A percentile compares a stretch with the other conserved stretches of the same genome.
Evolutionary conservation across 2,888 invertebrate species (phyloP).

Genomic region (Colletes collaris): DNA sequence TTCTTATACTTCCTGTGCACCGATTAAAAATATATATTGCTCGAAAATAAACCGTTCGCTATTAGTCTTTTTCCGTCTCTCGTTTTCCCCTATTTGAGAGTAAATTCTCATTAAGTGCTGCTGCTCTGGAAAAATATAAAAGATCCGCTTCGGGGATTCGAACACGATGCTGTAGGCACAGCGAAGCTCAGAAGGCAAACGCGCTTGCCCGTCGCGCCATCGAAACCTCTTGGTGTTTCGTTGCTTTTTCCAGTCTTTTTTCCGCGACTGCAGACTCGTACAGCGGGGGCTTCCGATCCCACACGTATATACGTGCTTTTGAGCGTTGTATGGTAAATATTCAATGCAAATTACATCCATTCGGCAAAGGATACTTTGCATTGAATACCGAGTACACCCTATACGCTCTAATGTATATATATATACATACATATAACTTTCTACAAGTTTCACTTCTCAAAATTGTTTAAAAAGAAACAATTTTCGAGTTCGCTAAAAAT

Average conservation of each 20-base stretch:
- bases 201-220: conserved; percentile 1
- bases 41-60: no score
- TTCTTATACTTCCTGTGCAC: background rate
- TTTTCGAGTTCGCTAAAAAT: no score
- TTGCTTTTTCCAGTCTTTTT: conserved; percentile 25
- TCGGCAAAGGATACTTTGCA: background rate
- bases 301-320: conserved; percentile 6
- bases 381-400: background rate
- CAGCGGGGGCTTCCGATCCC: conserved; percentile 29
- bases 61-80: no score
- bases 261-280: conserved; percentile 4
- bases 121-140: background rate
- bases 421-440: background rate
- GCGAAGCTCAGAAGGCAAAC: background rate
- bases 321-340: background rate
- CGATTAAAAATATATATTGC: background rate
- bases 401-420: conserved; percentile 1
- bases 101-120: no score
- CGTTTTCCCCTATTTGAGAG: no score
- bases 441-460: no score
- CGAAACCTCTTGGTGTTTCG: conserved; percentile 39
- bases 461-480: no score
- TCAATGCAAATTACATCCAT: conserved; percentile 3
- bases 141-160: background rate
- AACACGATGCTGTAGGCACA: background rate